Conservation (phyloP, 53 echinoderm and acorn worm species). For the Henricia sp. region DNA sequence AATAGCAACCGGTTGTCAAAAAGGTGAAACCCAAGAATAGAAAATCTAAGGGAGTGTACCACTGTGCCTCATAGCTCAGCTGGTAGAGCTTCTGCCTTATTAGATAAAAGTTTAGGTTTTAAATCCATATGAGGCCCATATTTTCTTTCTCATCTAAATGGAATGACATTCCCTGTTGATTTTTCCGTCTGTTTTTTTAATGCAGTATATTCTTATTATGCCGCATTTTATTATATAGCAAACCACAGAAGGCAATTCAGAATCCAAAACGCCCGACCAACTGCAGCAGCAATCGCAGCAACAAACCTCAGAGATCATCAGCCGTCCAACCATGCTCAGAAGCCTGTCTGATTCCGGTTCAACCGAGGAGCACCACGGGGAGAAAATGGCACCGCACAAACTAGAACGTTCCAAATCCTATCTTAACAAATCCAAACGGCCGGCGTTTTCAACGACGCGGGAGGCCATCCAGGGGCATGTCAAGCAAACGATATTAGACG, state of each 20-base stretch:
- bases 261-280: constrained; percentile 22
- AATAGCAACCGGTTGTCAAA: no score
- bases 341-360: constrained; percentile 36
- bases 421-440: constrained; percentile 81
- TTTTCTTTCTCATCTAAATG: neutral
- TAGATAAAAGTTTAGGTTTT: no score
- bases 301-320: constrained; percentile 21
- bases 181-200: no score
- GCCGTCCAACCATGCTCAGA: constrained; percentile 40
- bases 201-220: no score
- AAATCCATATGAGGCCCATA: no score
- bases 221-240: no score
- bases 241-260: constrained; percentile 41
- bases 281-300: constrained; percentile 33
- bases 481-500: constrained; percentile 67
- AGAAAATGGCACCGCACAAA: constrained; percentile 54
- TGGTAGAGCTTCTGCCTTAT: no score
- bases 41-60: no score
- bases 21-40: no score
- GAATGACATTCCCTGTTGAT: no score
- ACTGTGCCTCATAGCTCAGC: no score
- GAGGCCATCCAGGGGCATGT: constrained; percentile 95
- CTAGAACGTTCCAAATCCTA: constrained; percentile 89
- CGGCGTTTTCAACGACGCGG: constrained; percentile 89
- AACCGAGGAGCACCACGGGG: constrained; percentile 13